Conservation (phyloP, 2,113 vertebrate species). For the Chloroceryle aenea region DNA sequence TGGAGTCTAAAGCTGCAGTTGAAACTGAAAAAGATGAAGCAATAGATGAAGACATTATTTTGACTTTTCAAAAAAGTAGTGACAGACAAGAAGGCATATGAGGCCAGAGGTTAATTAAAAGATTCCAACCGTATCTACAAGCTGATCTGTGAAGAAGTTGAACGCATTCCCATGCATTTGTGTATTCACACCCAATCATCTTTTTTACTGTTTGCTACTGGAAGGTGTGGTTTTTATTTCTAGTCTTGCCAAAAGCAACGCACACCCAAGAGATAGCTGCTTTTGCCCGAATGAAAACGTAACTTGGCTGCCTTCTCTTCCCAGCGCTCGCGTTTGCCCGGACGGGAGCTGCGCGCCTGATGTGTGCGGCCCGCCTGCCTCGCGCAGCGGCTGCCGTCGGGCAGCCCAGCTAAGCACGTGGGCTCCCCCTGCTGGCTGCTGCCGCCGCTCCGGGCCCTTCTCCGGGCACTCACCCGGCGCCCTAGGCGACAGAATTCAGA, state of each 20-base stretch:
- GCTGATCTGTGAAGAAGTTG: not conserved
- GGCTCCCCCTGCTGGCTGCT: constrained; percentile 76
- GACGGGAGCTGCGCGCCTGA: fast-evolving
- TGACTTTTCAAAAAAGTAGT: not conserved
- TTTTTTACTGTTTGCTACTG: not conserved
- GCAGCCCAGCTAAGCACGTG: not conserved
- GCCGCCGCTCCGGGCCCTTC: not conserved
- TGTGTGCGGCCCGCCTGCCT: fast-evolving
- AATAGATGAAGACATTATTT: not conserved
- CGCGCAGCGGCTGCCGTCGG: fast-evolving
- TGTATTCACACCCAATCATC: not conserved
- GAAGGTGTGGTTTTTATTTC: not conserved
- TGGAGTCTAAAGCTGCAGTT: not conserved
- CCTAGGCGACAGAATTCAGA: fast-evolving
- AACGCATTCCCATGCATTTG: not conserved
- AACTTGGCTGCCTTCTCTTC: not conserved
- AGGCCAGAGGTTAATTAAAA: constrained; percentile 24
- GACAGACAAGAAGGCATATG: not conserved
- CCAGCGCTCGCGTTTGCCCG: not conserved
- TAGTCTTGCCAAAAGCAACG: not conserved
- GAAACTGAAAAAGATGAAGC: not conserved
- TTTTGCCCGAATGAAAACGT: not conserved
- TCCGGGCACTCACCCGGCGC: not conserved
- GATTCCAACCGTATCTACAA: not conserved
- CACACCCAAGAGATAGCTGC: not conserved